Percentiles rank a stretch among this genome's conserved stretches.
phyloP scores from a whole-genome alignment of 2,888 invertebrate genomes.

The Coecobrya sp. region DNA sequence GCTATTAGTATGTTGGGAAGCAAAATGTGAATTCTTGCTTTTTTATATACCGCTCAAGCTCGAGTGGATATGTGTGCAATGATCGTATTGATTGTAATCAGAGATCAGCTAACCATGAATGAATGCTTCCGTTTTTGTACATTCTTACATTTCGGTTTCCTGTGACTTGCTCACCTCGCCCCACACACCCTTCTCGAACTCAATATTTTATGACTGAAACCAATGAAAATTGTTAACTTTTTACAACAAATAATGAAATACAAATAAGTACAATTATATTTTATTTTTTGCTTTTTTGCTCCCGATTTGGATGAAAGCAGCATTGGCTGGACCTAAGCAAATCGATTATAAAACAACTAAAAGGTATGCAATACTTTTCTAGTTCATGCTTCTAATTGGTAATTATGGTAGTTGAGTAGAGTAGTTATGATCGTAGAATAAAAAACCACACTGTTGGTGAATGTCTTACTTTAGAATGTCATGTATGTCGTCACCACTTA shows the following conservation, averaged over 20 bases:
- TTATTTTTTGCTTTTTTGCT: slow-evolving; percentile 12
- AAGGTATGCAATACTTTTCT: slow-evolving; percentile 90
- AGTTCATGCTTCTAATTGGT: not conserved
- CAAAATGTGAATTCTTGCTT: not conserved
- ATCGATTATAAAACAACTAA: slow-evolving; percentile 96
- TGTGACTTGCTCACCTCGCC: slow-evolving; percentile 57
- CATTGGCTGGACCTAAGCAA: slow-evolving; percentile 98
- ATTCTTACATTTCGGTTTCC: slow-evolving; percentile 67
- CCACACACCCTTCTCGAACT: not conserved
- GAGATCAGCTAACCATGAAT: slow-evolving; percentile 78
- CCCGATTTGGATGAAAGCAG: slow-evolving; percentile 88
- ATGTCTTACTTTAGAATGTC: not conserved
- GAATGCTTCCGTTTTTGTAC: slow-evolving; percentile 63
- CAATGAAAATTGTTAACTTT: not conserved
- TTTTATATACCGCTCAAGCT: slow-evolving; percentile 26
- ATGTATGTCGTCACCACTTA: not conserved
- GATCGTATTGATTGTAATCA: slow-evolving; percentile 59
- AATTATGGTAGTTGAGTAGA: not conserved
- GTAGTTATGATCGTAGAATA: not conserved
- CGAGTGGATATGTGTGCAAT: slow-evolving; percentile 45
- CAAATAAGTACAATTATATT: not conserved
- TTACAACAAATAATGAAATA: not conserved
- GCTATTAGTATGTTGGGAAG: not conserved
- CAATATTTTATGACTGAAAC: slow-evolving; percentile 3
- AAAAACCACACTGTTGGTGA: not conserved